Base-by-base conservation (phyloP, 2,797 vertebrate genomes). In the Apogon talboti region DNA sequence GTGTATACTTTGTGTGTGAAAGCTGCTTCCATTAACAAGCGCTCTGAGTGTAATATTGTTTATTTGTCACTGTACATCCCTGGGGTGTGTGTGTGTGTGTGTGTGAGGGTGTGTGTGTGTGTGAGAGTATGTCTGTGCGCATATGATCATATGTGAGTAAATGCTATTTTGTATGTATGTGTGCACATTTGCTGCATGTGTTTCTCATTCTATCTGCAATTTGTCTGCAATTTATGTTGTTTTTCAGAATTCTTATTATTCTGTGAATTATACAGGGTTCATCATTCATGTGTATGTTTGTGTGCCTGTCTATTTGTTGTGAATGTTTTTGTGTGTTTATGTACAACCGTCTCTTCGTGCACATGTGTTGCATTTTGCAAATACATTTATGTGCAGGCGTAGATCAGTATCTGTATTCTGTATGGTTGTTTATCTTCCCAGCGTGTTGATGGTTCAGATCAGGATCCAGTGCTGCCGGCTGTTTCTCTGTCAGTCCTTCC, bases 401-500 rank as follows among this genome's bases (percentile, higher is more conserved):
- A 5, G 33, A 70, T 65, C 10, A 21, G 16, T 51, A 66, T 76
- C 64, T 78, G 57, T 54, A 55, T 72, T 71, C 49, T 64, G 74
- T 4, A 1, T 44, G 45, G 1, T 66, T 58, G 54, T 79, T 77
- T 72, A 56, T 76, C 64, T 68, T 33, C 46, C 51, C 21, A 16
- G 54, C 59, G 71, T 58, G 60, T 63, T 62, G 76, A 66, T 66
- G 61, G 58, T 74, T 84, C 49, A 45, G 72, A 65, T 16, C 51
- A 69, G 52, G 54, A 68, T 78, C 52, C 59, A 60, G 41, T 8
- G 71, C 66, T 74, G 54, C 66, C 70, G 82, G 81, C 75, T 72
- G 48, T 83, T 78, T 78, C 62, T 61, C 82, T 66, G 47, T 72
- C 73, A 61, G 62, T 66, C 49, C 63, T 57, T 68, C 58, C 51